phyloP scores from a whole-genome alignment of 1,140 invertebrate species.

The Drosophila kepulauana region DNA sequence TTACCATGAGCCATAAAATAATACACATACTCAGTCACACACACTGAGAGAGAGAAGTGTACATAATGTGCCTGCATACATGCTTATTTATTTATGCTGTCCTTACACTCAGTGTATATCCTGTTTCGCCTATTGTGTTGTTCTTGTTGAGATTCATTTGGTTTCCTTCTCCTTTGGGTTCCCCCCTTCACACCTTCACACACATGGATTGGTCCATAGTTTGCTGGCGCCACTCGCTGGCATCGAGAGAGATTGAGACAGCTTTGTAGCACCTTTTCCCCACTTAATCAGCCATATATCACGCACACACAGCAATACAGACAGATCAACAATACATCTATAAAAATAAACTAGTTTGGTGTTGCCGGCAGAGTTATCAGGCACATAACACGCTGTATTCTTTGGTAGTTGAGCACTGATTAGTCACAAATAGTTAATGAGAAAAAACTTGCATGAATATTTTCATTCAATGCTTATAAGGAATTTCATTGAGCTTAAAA shows the following conservation, averaged over 20 bases:
- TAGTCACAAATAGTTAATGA: neutral
- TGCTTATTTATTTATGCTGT: constrained; percentile 33
- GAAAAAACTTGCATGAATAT: neutral
- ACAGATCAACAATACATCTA: neutral
- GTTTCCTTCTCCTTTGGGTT: neutral
- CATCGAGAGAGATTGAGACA: constrained; percentile 24
- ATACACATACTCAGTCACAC: constrained; percentile 51
- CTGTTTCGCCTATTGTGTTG: constrained; percentile 15
- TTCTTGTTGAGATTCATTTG: constrained; percentile 13
- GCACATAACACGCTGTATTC: neutral
- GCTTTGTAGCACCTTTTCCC: constrained; percentile 32
- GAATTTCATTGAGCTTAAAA: too few relatives aligned
- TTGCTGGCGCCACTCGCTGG: neutral
- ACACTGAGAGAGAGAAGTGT: constrained; percentile 5
- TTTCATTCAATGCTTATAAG: neutral
- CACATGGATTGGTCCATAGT: constrained; percentile 1
- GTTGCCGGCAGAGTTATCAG: neutral
- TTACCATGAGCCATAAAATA: constrained; percentile 81
- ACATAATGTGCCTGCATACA: constrained; percentile 11
- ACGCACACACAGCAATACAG: constrained; percentile 10
- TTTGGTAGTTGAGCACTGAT: neutral
- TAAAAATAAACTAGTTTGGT: constrained; percentile 9
- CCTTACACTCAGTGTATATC: neutral
- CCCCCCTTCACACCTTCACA: too few relatives aligned
- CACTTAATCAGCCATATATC: constrained; percentile 28